Evolutionary conservation across 2,113 vertebrate species (phyloP), one percentile per base, ranked within the genome.

Genomic region (Eptatretus burgeri): DNA sequence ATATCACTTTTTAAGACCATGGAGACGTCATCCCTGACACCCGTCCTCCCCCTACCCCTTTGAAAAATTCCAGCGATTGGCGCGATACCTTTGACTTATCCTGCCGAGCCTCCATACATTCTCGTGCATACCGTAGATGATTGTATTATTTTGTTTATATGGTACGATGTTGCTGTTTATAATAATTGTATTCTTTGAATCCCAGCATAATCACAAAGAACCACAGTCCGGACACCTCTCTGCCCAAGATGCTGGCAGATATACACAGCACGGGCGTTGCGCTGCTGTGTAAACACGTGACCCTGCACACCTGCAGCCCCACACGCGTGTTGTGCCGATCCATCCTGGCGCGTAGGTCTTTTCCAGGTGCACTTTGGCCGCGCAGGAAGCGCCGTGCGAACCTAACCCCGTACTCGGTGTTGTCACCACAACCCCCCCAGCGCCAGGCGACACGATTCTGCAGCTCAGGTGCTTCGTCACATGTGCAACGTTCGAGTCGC

Each of bases 391-490:
- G 88, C 73, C 91, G 93, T 70, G 91, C 87, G 11, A 98, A 98
- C 71, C 95, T 98, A 77, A 91, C 87, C 76, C 89, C 91, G 70
- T 93, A 95, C 66, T 93, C 94, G 63, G 95, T 83, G 74, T 98
- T 98, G 78, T 98, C 91, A 0, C 89, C 91, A 0, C 91, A 94
- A 72, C 91, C 91, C 0, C 91, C 91, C 91, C 91, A 98, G 75
- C 95, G 91, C 91, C 91, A 98, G 49, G 89, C 89, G 68, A 94
- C 85, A 0, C 87, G 77, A 76, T 98, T 98, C 77, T 95, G 87
- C 76, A 98, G 74, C 72, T 98, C 81, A 0, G 91, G 91, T 0
- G 89, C 91, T 68, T 98, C 91, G 1, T 98, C 91, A 0, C 91
- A 98, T 2, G 91, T 98, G 72, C 91, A 98, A 66, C 91, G 86